Evolutionary conservation across 2,113 vertebrate species (phyloP).

Genomic region (Sinocyclocheilus anshuiensis): DNA sequence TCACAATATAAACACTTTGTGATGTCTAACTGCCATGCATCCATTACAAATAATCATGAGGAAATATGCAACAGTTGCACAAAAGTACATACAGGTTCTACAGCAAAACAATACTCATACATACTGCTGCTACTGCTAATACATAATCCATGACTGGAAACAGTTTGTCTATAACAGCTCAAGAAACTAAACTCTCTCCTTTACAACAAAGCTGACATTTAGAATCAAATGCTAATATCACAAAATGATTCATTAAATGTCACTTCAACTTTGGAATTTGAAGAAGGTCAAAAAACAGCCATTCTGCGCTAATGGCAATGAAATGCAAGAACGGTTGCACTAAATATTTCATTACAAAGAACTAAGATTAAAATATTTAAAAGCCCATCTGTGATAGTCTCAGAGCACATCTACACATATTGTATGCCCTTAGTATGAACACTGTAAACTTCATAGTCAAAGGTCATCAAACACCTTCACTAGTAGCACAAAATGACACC

Average conservation of each 20-base stretch:
- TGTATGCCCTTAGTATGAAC: neutral
- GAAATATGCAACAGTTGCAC: neutral
- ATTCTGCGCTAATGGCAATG: neutral
- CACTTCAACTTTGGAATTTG: neutral
- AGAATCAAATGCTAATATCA: neutral
- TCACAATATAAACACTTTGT: conserved; percentile 21
- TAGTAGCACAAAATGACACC: neutral
- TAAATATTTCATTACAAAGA: neutral
- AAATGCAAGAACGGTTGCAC: neutral
- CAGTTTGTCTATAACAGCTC: neutral
- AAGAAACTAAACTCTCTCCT: conserved; percentile 1
- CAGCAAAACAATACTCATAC: conserved; percentile 5
- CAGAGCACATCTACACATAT: neutral
- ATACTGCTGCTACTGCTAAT: neutral
- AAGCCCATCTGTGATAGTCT: neutral
- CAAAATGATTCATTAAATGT: neutral
- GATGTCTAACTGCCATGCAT: neutral
- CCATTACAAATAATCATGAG: neutral
- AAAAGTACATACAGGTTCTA: conserved; percentile 9
- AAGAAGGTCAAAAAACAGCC: conserved; percentile 4
- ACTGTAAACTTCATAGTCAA: neutral
- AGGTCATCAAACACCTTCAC: neutral
- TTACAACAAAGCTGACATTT: conserved; percentile 11
- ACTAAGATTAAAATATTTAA: neutral
- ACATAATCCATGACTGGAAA: neutral